Conservation (phyloP, 2,888 invertebrate species). For the Thelaira solivaga region DNA sequence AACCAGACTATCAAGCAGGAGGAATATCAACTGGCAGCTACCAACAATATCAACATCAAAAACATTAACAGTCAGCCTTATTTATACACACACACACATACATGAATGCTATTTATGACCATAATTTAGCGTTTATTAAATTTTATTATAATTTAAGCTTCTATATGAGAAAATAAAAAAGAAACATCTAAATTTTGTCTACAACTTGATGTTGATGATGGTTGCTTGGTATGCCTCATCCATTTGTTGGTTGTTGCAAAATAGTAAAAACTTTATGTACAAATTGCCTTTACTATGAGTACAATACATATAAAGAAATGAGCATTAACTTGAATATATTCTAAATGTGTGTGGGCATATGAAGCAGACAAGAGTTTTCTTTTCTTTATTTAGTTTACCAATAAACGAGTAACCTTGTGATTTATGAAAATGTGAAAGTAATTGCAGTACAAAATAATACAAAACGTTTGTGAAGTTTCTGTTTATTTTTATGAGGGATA, state of each 20-base stretch:
- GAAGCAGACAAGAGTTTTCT: neutral
- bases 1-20: neutral
- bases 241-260: constrained; percentile 4
- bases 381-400: neutral
- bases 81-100: constrained; percentile 1
- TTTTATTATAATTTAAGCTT: constrained; percentile 68
- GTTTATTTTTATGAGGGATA: constrained; percentile 5
- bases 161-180: constrained; percentile 64
- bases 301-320: neutral
- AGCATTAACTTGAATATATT: constrained; percentile 8
- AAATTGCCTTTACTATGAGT: constrained; percentile 19
- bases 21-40: neutral
- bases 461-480: constrained; percentile 42
- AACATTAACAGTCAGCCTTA: neutral
- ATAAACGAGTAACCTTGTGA: constrained; percentile 17
- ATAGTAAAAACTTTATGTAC: neutral
- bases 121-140: constrained; percentile 68
- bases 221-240: constrained; percentile 34
- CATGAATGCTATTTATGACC: constrained; percentile 64
- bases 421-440: constrained; percentile 57
- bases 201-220: constrained; percentile 3
- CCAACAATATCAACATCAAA: neutral
- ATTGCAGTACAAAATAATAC: constrained; percentile 40
- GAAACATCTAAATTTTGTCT: constrained; percentile 11
- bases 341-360: neutral